Evolutionary conservation across 2,888 invertebrate genomes (phyloP), one percentile per base, ranked within the genome.

Genomic region (Xestia sexstrigata): DNA sequence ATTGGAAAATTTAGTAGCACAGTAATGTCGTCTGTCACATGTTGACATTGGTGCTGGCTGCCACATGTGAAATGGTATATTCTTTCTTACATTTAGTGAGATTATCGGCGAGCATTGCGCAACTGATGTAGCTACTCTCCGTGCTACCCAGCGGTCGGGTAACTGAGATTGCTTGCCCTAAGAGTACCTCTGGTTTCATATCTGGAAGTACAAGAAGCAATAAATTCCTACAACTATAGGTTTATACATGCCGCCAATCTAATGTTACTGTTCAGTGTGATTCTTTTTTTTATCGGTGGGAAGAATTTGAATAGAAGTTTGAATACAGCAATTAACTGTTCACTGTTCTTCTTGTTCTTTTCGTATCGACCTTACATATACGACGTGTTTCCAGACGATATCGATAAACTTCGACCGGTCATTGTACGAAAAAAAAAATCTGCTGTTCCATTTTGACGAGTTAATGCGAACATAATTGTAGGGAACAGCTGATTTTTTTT

Each of bases 141-240:
- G 81, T 83, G 62, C 85, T 84, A 5, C 89, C 92, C 0, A 94
- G 86, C 0, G 95, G 95, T 20, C 91, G 89, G 3, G 91, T 91
- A 49, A 96, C 82, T 52, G 90, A 92, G 73, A 96, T 94, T 0
- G 95, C 91, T 71, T 91, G 89, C 3, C 93, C 87, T 30, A 96
- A 85, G 9, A 90, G 92, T 2, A 80, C 67, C 42, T 92, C 93
- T 35, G 84, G 70, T 81, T 91, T 91, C 8, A 79, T 67, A 74
- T 93, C 95, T 95, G 87, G 65, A 92, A 91, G n/a, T 72, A 70
- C 39, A 77, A 39, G 47, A 82, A 26, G 17, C 42, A 15, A 47
- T 65, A 7, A 13, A 30, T 65, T 49, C 15, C 20, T 45, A 47
- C 20, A 62, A 20, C 20, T 62, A 11, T 30, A 4, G 20, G 20